Percentiles rank a stretch among this genome's conserved stretches.
phyloP scores from a whole-genome alignment of 1,140 invertebrate genomes.

The Papilio machaon region DNA sequence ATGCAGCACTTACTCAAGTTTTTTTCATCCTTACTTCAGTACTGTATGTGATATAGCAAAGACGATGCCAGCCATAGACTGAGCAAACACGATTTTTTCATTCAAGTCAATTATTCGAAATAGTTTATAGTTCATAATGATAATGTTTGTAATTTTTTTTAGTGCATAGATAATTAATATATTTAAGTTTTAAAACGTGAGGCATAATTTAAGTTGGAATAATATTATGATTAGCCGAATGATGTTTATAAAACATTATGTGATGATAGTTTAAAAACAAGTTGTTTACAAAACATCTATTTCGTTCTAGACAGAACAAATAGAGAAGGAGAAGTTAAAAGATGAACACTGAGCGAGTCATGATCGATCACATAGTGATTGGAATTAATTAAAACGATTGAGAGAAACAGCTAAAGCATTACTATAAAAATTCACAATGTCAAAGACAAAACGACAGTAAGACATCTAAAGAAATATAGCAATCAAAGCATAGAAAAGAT shows the following conservation, averaged over 20 bases:
- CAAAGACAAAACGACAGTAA: not conserved
- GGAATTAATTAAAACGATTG: not conserved
- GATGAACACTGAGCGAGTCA: conserved; percentile 18
- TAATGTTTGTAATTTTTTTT: conserved; percentile 2
- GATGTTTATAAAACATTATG: not conserved
- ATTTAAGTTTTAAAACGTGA: not conserved
- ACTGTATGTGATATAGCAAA: not conserved
- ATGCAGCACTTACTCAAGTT: no score
- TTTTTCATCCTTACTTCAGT: not conserved
- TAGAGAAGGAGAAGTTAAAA: conserved; percentile 56
- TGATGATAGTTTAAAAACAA: not conserved
- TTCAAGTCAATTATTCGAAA: conserved; percentile 37
- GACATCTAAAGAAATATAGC: not conserved
- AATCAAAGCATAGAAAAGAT: conserved; percentile 16
- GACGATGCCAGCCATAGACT: conserved; percentile 46
- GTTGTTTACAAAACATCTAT: conserved; percentile 40
- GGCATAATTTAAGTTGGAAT: conserved; percentile 35
- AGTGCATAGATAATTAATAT: not conserved
- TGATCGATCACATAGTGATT: not conserved
- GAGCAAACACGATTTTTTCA: conserved; percentile 49
- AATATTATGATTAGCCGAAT: not conserved
- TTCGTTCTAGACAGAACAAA: conserved; percentile 51
- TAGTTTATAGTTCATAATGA: not conserved
- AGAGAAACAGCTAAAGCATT: conserved; percentile 18
- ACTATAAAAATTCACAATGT: conserved; percentile 3